These are phyloP conservation scores for Mantis religiosa DNA, from an alignment of 2,888 invertebrate genomes.

Conservation along the genomic window DNA sequence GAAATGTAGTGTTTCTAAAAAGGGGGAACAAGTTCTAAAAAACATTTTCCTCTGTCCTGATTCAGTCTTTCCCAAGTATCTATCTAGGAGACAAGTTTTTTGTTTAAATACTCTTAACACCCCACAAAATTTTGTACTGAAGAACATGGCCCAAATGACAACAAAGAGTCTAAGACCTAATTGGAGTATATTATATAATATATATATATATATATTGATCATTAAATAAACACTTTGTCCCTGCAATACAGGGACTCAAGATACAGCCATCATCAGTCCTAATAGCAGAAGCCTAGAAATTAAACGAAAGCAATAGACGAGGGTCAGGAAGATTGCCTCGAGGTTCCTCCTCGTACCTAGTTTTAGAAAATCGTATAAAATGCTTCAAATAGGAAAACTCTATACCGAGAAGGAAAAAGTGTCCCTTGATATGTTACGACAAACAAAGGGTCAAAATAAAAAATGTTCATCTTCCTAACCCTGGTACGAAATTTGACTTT, in stretches of 20 bases:
- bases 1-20: constrained; percentile 17
- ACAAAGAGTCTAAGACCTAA: constrained; percentile 8
- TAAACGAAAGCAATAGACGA: background rate
- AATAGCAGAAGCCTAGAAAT: constrained; percentile 2
- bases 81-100: constrained; percentile 27
- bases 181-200: constrained; percentile 8
- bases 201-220: no score
- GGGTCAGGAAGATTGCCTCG: constrained; percentile 28
- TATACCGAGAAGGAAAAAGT: background rate
- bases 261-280: constrained; percentile 1
- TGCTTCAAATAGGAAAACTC: background rate
- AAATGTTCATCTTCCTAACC: background rate
- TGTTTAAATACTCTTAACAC: constrained; percentile 24
- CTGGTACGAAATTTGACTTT: constrained; percentile 10
- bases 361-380: constrained; percentile 26
- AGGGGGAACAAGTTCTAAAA: constrained; percentile 21
- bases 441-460: background rate
- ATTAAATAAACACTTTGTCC: background rate
- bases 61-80: constrained; percentile 32
- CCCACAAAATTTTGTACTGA: constrained; percentile 31
- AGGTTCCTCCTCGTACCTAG: background rate
- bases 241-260: no score
- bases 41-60: constrained; percentile 18
- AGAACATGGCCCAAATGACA: constrained; percentile 20
- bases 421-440: constrained; percentile 16